Base-by-base conservation (phyloP, 2,113 vertebrate genomes). In the Marmota flaviventris region DNA sequence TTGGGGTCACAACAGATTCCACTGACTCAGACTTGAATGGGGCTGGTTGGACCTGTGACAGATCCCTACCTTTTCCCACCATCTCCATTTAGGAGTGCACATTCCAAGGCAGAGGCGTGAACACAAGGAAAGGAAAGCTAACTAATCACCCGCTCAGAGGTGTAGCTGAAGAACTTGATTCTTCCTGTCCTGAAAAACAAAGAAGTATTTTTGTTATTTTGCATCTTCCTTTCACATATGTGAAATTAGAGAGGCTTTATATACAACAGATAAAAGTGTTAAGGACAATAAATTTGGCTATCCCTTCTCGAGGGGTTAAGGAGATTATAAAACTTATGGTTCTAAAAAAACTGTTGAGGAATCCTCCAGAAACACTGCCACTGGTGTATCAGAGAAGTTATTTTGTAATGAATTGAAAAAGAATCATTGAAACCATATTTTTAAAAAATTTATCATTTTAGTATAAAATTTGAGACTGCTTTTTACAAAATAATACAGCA, bases 361-460 rank as follows among this genome's bases (percentile, higher is more conserved):
- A 67, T 32, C 29, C 4, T 67, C 4, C 32, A 18, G 53, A 94
- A 83, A 42, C 7, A 39, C 76, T 82, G 63, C 34, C 32, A 53
- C 34, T 67, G 45, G 39, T 48, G 12, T 79, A 76, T 82, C 16
- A 77, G 84, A 91, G 2, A 45, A 70, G 12, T 89, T 69, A 17
- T 75, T 27, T 27, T 65, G 27, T 37, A 97, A 69, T 48, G 51
- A 84, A 78, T 65, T 97, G 45, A 85, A 95, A 94, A 94, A 13
- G 73, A 27, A 83, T 89, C 45, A 63, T 89, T 87, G 42, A 87
- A 94, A 72, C 9, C 32, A 94, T 12, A 48, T 51, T 82, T 27
- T 70, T 27, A 84, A 83, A 96, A 77, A 39, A 56, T 73, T 92
- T 96, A 14, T 67, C 37, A 85, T 93, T 98, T 90, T 90, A 70